Percentiles rank a stretch among this genome's conserved stretches.
Conservation (phyloP, 2,888 invertebrate genomes). For the Ichneumoninae sp. region DNA sequence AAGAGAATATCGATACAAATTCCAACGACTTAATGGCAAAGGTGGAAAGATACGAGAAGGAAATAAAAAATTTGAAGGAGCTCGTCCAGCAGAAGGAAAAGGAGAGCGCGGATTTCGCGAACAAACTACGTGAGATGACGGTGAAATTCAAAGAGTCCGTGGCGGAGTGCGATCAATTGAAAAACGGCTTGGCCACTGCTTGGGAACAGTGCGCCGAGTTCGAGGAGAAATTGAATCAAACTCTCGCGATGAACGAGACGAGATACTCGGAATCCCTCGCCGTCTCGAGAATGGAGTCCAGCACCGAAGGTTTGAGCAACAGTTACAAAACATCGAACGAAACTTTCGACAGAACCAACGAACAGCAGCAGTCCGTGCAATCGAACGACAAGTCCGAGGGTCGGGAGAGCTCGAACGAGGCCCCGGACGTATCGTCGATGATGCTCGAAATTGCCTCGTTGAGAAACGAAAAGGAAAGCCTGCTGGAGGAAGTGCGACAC, state of each 20-base stretch:
- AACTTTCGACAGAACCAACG: conserved; percentile 46
- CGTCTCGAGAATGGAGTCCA: conserved; percentile 22
- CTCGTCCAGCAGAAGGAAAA: conserved; percentile 71
- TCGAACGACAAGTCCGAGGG: conserved; percentile 30
- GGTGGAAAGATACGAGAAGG: conserved; percentile 69
- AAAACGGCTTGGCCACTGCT: conserved; percentile 77
- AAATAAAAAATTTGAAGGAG: conserved; percentile 71
- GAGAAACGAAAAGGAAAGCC: conserved; percentile 55
- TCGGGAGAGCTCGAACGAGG: conserved; percentile 5
- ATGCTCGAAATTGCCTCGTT: conserved; percentile 35
- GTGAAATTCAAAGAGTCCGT: conserved; percentile 73
- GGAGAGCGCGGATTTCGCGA: conserved; percentile 70
- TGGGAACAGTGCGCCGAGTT: conserved; percentile 81
- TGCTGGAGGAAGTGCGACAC: conserved; percentile 67
- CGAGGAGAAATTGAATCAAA: conserved; percentile 78
- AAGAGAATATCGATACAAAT: conserved; percentile 48
- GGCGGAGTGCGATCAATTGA: conserved; percentile 77
- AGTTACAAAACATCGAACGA: conserved; percentile 56
- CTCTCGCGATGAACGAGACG: conserved; percentile 67
- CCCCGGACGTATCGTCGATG: conserved; percentile 14
- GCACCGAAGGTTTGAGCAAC: conserved; percentile 14
- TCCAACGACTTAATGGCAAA: conserved; percentile 37
- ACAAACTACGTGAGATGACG: conserved; percentile 70
- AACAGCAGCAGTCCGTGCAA: conserved; percentile 22
- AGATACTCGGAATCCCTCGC: conserved; percentile 53